phyloP scores from a whole-genome alignment of 2,797 vertebrate genomes.

The Cephalopachus bancanus region DNA sequence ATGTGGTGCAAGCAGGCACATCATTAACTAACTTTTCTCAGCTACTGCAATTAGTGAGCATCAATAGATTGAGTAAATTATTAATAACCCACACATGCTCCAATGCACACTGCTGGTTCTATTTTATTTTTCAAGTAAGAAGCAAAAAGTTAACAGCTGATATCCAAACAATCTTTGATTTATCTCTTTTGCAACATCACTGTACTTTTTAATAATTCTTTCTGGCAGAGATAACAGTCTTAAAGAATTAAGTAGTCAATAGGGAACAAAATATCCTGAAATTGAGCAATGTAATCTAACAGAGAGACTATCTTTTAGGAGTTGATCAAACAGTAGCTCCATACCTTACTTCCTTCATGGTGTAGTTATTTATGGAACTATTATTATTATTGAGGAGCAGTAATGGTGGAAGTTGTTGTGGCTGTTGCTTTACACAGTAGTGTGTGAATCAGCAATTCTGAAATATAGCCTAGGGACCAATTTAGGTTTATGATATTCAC shows the following conservation, averaged over 20 bases:
- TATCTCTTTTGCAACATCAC: slow-evolving; percentile 39
- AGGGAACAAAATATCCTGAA: not conserved
- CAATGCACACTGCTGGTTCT: slow-evolving; percentile 60
- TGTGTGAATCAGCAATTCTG: slow-evolving; percentile 56
- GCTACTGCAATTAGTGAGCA: slow-evolving; percentile 84
- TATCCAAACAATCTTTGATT: slow-evolving; percentile 76
- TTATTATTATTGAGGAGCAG: not conserved
- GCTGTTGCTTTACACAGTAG: not conserved
- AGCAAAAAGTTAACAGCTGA: slow-evolving; percentile 77
- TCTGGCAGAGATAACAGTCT: not conserved
- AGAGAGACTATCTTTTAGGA: not conserved
- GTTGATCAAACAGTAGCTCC: not conserved
- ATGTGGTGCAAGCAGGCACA: slow-evolving; percentile 82
- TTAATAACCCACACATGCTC: slow-evolving; percentile 83
- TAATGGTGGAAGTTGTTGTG: not conserved
- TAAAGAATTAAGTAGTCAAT: not conserved
- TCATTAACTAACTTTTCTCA: slow-evolving; percentile 86
- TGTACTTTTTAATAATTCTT: slow-evolving; percentile 51
- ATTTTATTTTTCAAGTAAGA: slow-evolving; percentile 61
- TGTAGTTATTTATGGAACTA: not conserved
- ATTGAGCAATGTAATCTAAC: not conserved
- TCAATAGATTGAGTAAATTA: slow-evolving; percentile 85
- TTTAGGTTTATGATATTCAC: slow-evolving; percentile 49
- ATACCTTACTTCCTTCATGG: not conserved
- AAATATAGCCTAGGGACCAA: not conserved